Percentiles rank a stretch among this genome's conserved stretches.
Conservation (phyloP, 2,888 invertebrate species). For the Siphonodentalium dalli region DNA sequence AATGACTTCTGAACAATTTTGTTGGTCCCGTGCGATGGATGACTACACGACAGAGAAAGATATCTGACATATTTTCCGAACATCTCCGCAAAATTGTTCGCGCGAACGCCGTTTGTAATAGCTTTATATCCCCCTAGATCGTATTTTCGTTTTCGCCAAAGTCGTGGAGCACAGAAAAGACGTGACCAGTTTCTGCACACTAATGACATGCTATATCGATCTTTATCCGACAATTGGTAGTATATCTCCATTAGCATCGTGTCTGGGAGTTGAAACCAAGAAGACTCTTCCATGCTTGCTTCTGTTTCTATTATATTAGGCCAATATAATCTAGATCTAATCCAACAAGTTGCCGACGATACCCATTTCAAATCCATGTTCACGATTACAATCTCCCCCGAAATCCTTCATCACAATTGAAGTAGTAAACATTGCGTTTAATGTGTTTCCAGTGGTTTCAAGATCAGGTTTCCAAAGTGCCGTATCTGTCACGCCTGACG, state of each 20-base stretch:
- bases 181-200: conserved; percentile 42
- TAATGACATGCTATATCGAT: conserved; percentile 32
- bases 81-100: conserved; percentile 38
- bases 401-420: too few relatives aligned
- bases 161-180: conserved; percentile 31
- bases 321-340: too few relatives aligned
- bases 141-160: conserved; percentile 42
- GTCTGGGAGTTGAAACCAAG: conserved; percentile 38
- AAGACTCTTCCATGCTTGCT: conserved; percentile 20
- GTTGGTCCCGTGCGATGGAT: conserved; percentile 44
- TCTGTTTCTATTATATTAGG: too few relatives aligned
- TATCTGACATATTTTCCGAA: conserved; percentile 39
- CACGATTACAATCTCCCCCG: too few relatives aligned
- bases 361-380: too few relatives aligned
- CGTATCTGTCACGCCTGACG: too few relatives aligned
- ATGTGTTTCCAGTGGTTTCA: too few relatives aligned
- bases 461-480: too few relatives aligned
- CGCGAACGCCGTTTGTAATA: conserved; percentile 28
- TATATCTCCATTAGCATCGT: conserved; percentile 39
- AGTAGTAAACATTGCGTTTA: too few relatives aligned
- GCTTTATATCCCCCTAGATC: conserved; percentile 42
- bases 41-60: conserved; percentile 43
- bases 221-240: conserved; percentile 30
- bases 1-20: conserved; percentile 44
- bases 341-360: too few relatives aligned